phyloP scores from a whole-genome alignment of 1,140 invertebrate genomes.

The Globodera ellingtonae region DNA sequence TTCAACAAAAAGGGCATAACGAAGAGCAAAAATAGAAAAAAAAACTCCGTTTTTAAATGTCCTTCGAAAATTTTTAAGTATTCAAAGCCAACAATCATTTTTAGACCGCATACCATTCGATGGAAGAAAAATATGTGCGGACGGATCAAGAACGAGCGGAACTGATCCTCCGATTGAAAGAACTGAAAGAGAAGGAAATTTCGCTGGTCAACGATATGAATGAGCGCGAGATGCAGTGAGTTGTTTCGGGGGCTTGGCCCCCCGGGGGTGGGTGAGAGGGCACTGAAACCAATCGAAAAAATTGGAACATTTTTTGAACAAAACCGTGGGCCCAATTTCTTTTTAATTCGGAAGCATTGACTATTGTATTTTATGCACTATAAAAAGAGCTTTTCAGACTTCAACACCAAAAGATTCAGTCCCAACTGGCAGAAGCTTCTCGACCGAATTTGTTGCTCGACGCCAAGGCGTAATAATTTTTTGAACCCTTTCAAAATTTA shows the following conservation, averaged over 20 bases:
- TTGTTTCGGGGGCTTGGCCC: neutral
- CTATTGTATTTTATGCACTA: slow-evolving; percentile 1
- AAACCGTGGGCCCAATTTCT: too few relatives aligned
- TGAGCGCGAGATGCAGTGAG: slow-evolving; percentile 49
- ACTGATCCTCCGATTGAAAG: slow-evolving; percentile 40
- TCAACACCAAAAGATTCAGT: slow-evolving; percentile 32
- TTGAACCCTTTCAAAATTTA: too few relatives aligned
- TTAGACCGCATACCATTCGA: slow-evolving; percentile 41
- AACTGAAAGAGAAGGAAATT: slow-evolving; percentile 48
- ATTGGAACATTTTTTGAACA: too few relatives aligned
- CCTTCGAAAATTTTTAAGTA: too few relatives aligned
- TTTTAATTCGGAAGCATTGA: neutral
- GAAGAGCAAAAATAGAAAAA: neutral
- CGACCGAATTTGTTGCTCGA: slow-evolving; percentile 35
- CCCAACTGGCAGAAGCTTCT: slow-evolving; percentile 35
- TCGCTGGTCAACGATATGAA: slow-evolving; percentile 47
- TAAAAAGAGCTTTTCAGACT: slow-evolving; percentile 24
- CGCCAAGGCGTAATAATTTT: slow-evolving; percentile 38
- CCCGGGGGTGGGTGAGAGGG: too few relatives aligned
- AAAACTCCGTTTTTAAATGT: too few relatives aligned
- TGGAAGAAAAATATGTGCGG: slow-evolving; percentile 37
- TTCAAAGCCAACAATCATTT: neutral
- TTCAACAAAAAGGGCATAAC: neutral
- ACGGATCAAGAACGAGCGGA: slow-evolving; percentile 42
- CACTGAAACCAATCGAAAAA: too few relatives aligned